Evolutionary conservation across 1,140 invertebrate species (phyloP).

Genomic region (Euwallacea similis): DNA sequence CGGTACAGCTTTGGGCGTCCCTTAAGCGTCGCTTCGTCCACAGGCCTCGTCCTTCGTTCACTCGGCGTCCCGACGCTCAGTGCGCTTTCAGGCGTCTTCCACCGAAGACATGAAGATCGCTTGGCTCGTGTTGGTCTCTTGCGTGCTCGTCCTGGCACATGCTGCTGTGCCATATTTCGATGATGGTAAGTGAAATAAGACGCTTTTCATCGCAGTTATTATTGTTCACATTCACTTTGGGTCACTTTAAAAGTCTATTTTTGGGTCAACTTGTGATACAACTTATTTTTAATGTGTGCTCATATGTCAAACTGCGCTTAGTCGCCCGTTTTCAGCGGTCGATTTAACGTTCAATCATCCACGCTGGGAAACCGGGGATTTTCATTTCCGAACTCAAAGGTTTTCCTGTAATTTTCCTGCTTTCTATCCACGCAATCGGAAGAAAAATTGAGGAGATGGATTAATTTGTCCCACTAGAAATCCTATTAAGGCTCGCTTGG

Average conservation of each 20-base stretch:
- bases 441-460: not conserved
- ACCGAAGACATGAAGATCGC: conserved; percentile 48
- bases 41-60: not conserved
- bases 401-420: not conserved
- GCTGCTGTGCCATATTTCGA: conserved; percentile 46
- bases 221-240: too few relatives aligned
- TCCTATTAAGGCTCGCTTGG: not conserved
- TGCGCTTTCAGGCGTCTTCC: conserved; percentile 26
- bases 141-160: conserved; percentile 47
- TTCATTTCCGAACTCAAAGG: not conserved
- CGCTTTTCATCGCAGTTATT: too few relatives aligned
- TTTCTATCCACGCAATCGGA: not conserved
- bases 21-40: not conserved
- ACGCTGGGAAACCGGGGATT: too few relatives aligned
- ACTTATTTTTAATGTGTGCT: too few relatives aligned
- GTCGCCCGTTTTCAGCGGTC: too few relatives aligned
- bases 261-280: too few relatives aligned
- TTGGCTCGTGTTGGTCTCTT: conserved; percentile 49
- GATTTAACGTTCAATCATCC: too few relatives aligned
- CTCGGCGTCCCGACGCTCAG: conserved; percentile 20
- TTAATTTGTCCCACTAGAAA: conserved; percentile 1
- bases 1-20: conserved; percentile 29
- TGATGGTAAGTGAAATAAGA: conserved; percentile 48
- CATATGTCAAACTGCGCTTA: too few relatives aligned
- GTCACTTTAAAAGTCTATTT: too few relatives aligned